Conservation (phyloP, 1,140 invertebrate species). For the Zaprionus taronus region DNA sequence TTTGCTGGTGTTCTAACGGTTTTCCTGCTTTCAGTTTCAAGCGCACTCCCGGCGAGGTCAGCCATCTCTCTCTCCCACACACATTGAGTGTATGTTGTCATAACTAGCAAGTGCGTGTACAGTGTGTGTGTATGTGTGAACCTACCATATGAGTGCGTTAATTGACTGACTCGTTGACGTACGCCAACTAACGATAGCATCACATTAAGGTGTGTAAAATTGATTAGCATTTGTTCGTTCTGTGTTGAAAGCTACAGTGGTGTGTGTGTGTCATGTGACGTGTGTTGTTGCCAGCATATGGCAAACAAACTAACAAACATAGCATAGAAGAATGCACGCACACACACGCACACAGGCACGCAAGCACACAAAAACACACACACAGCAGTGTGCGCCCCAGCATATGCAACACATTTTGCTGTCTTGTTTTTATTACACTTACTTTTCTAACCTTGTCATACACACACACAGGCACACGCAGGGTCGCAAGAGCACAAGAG, state of each 20-base stretch:
- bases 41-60: conserved; percentile 66
- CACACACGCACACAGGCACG: conserved; percentile 13
- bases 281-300: conserved; percentile 31
- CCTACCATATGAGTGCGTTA: conserved; percentile 36
- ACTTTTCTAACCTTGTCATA: conserved; percentile 58
- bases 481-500: not conserved
- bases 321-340: not conserved
- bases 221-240: conserved; percentile 46
- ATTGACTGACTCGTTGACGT: conserved; percentile 50
- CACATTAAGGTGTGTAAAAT: conserved; percentile 55
- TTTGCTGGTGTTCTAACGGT: not conserved
- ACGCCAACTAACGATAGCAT: not conserved
- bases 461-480: conserved; percentile 31
- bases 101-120: conserved; percentile 16
- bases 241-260: not conserved
- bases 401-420: conserved; percentile 49
- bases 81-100: not conserved
- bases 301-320: not conserved
- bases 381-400: conserved; percentile 25
- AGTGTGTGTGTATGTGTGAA: conserved; percentile 8
- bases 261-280: conserved; percentile 9
- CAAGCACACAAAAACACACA: conserved; percentile 1
- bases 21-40: conserved; percentile 62
- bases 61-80: conserved; percentile 17
- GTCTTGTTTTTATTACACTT: conserved; percentile 46